Conservation (phyloP, 2,888 invertebrate species). For the Leptopilina syphax region DNA sequence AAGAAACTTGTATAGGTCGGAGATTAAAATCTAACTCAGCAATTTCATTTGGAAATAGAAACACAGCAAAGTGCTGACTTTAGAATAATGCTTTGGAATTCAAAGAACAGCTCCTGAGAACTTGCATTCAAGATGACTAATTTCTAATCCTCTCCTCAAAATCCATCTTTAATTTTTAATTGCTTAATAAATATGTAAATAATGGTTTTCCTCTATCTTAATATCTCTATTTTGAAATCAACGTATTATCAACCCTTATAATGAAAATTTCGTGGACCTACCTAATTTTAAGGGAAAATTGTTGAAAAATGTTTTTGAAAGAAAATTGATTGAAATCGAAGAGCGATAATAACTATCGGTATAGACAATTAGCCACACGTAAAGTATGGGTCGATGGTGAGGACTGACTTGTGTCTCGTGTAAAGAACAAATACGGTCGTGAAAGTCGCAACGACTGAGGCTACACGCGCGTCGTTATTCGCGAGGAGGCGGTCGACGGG, state of each 20-base stretch:
- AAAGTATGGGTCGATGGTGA: not conserved
- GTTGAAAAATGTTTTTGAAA: not conserved
- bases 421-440: slow-evolving; percentile 53
- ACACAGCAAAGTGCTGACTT: not conserved
- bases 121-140: not conserved
- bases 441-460: slow-evolving; percentile 54
- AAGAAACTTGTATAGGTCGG: slow-evolving; percentile 33
- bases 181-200: too few species aligned
- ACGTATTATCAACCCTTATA: too few species aligned
- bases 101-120: not conserved
- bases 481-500: slow-evolving; percentile 66
- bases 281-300: too few species aligned
- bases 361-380: slow-evolving; percentile 14
- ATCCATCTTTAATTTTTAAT: too few species aligned
- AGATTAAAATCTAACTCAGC: slow-evolving; percentile 25
- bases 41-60: not conserved
- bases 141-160: too few species aligned
- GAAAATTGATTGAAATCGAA: slow-evolving; percentile 25
- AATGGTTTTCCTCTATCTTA: too few species aligned
- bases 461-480: slow-evolving; percentile 66
- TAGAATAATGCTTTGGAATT: too few species aligned
- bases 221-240: too few species aligned
- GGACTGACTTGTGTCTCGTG: not conserved
- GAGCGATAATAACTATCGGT: slow-evolving; percentile 13
- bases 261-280: too few species aligned